Evolutionary conservation across 2,888 invertebrate species (phyloP).

Genomic region (Smittia aterrima): DNA sequence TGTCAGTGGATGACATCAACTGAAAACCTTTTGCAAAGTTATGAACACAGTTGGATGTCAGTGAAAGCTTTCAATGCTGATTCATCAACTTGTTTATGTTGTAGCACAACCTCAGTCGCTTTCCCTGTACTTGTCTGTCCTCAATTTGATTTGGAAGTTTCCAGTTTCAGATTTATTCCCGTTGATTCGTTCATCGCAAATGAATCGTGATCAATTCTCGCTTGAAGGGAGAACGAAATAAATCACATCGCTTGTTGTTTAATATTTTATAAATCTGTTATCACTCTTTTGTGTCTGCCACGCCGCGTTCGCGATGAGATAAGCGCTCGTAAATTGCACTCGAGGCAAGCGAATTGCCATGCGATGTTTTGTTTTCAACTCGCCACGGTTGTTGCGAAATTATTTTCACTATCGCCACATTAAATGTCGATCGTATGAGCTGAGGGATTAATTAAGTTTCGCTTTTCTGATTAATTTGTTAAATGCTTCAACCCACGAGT

Average conservation of each 20-base stretch:
- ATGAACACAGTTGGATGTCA: neutral
- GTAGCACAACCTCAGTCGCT: no score
- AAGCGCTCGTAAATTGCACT: neutral
- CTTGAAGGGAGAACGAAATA: neutral
- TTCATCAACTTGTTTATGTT: neutral
- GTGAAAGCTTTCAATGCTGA: no score
- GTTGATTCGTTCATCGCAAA: neutral
- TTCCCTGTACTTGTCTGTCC: no score
- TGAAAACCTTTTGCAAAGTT: neutral
- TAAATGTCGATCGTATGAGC: no score
- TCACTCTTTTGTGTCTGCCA: neutral
- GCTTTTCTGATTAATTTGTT: neutral
- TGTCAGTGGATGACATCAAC: conserved; percentile 6
- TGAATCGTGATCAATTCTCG: no score
- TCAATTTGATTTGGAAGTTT: neutral
- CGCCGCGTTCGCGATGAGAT: neutral
- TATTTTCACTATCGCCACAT: neutral
- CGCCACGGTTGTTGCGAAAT: neutral
- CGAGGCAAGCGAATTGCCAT: neutral
- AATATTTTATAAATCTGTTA: neutral
- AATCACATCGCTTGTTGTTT: neutral
- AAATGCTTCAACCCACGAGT: neutral
- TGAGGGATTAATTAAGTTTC: neutral
- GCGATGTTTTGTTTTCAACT: neutral
- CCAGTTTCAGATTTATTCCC: neutral